phyloP scores from a whole-genome alignment of 2,888 invertebrate species.

The Apamea sordens region DNA sequence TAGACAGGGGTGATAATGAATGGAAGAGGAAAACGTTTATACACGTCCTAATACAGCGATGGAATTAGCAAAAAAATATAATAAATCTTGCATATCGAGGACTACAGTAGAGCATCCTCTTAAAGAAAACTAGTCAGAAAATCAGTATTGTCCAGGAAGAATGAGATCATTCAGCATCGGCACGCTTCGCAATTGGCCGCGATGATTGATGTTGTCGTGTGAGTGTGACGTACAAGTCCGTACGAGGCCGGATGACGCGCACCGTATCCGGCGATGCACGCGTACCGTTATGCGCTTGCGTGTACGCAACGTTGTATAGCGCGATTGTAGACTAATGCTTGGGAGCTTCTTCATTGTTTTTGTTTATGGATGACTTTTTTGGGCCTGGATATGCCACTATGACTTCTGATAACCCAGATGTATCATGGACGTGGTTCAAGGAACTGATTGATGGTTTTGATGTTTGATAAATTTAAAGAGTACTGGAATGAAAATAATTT shows the following conservation, averaged over 20 bases:
- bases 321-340: constrained; percentile 52
- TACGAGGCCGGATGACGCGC: constrained; percentile 66
- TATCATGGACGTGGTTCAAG: background rate
- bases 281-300: constrained; percentile 67
- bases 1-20: background rate
- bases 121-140: constrained; percentile 43
- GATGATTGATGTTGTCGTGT: constrained; percentile 68
- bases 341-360: constrained; percentile 32
- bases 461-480: background rate
- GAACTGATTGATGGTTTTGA: background rate
- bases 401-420: constrained; percentile 1
- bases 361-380: constrained; percentile 40
- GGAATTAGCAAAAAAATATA: background rate
- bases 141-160: constrained; percentile 63
- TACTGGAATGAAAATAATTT: background rate
- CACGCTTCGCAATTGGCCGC: constrained; percentile 66
- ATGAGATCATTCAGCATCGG: constrained; percentile 61
- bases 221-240: constrained; percentile 50
- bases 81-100: background rate
- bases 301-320: constrained; percentile 63
- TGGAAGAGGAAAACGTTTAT: background rate
- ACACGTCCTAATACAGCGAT: background rate
- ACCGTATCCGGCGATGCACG: constrained; percentile 67
- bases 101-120: background rate
- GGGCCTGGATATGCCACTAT: background rate